Conservation (phyloP, 2,113 vertebrate species). For the Varanus komodoensis region DNA sequence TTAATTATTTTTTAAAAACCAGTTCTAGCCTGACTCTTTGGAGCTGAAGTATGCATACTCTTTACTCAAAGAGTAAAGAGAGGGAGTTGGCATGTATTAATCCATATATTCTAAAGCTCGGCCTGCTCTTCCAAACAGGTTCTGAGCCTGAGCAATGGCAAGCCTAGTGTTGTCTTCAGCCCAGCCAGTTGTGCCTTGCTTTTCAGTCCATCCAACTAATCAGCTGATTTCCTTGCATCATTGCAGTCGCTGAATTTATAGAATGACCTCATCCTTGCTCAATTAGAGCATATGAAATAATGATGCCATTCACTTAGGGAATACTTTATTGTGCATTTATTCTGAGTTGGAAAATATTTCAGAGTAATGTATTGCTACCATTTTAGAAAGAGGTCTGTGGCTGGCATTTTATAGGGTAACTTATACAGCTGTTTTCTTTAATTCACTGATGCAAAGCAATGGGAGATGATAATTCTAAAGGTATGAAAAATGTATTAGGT, state of each 20-base stretch:
- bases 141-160: not conserved
- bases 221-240: constrained; percentile 42
- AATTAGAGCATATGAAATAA: constrained; percentile 38
- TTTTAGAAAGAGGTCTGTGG: constrained; percentile 17
- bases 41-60: not conserved
- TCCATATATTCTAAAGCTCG: not conserved
- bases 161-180: not conserved
- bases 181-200: constrained; percentile 2
- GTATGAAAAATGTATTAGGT: constrained; percentile 5
- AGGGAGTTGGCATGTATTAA: not conserved
- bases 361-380: not conserved
- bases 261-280: constrained; percentile 52
- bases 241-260: constrained; percentile 49
- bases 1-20: constrained; percentile 18
- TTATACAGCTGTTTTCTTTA: constrained; percentile 38
- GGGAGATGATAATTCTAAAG: not conserved
- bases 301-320: constrained; percentile 25
- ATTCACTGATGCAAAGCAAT: constrained; percentile 25
- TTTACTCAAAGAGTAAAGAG: not conserved
- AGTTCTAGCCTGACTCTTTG: not conserved
- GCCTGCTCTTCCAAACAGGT: not conserved
- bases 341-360: constrained; percentile 35
- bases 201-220: constrained; percentile 31
- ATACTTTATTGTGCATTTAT: constrained; percentile 49
- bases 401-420: constrained; percentile 8